Conservation (phyloP, 2,113 vertebrate genomes). For the Patagioenas fasciata region DNA sequence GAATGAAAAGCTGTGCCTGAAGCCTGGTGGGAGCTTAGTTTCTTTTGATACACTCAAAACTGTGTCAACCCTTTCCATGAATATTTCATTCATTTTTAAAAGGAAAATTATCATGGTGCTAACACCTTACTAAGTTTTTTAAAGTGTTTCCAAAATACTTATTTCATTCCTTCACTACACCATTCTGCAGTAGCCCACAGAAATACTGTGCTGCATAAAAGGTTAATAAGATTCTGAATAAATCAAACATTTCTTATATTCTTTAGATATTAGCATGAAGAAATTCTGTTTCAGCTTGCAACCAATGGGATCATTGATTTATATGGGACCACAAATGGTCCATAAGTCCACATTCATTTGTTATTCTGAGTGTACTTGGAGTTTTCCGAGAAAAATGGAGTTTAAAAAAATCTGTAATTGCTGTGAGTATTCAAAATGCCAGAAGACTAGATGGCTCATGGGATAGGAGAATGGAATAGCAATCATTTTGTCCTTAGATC, state of each 20-base stretch:
- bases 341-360: neutral
- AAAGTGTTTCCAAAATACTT: neutral
- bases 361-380: neutral
- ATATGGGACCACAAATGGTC: neutral
- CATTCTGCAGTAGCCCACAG: neutral
- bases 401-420: neutral
- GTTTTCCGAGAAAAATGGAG: neutral
- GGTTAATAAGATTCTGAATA: neutral
- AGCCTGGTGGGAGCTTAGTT: neutral
- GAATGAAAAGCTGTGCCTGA: neutral
- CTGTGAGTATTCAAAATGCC: neutral
- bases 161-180: neutral
- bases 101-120: neutral
- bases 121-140: neutral
- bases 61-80: neutral
- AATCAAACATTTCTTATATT: neutral
- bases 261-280: neutral
- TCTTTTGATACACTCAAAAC: neutral
- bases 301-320: neutral
- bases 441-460: neutral
- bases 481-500: neutral
- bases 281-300: neutral
- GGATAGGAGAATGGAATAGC: neutral
- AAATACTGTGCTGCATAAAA: neutral
- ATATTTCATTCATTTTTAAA: constrained; percentile 24